Evolutionary conservation across 2,113 vertebrate species (phyloP).

Genomic region (Danio rerio): DNA sequence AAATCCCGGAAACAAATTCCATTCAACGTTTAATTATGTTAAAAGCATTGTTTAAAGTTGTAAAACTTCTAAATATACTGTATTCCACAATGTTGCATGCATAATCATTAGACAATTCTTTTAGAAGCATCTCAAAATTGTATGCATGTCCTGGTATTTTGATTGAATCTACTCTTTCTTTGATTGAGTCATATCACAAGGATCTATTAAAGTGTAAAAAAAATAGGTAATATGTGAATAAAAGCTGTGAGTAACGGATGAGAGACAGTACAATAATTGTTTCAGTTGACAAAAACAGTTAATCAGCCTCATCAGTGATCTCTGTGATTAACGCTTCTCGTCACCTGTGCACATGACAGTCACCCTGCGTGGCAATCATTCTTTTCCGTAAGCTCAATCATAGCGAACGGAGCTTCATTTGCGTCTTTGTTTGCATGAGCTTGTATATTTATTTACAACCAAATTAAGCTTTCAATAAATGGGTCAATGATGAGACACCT

Average conservation of each 20-base stretch:
- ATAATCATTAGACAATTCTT: too few relatives aligned
- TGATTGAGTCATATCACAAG: background rate
- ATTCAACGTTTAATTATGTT: too few relatives aligned
- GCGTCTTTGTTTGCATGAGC: slow-evolving; percentile 5
- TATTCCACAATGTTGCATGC: too few relatives aligned
- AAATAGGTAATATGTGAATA: background rate
- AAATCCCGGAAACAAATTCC: too few relatives aligned
- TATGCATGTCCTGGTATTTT: background rate
- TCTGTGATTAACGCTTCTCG: slow-evolving; percentile 15
- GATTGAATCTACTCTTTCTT: background rate
- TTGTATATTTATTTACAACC: background rate
- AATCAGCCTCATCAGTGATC: slow-evolving; percentile 17
- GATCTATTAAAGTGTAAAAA: background rate
- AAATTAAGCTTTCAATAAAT: background rate
- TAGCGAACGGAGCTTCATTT: background rate
- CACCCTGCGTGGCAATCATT: slow-evolving; percentile 16
- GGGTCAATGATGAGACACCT: too few relatives aligned
- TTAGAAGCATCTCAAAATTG: too few relatives aligned
- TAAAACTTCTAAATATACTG: too few relatives aligned
- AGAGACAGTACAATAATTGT: background rate
- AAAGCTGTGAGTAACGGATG: background rate
- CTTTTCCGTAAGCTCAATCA: background rate
- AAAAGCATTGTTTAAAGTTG: too few relatives aligned
- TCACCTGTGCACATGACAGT: slow-evolving; percentile 10
- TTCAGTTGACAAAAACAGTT: background rate